phyloP scores from a whole-genome alignment of 2,888 invertebrate genomes.

The Eupithecia exiguata region DNA sequence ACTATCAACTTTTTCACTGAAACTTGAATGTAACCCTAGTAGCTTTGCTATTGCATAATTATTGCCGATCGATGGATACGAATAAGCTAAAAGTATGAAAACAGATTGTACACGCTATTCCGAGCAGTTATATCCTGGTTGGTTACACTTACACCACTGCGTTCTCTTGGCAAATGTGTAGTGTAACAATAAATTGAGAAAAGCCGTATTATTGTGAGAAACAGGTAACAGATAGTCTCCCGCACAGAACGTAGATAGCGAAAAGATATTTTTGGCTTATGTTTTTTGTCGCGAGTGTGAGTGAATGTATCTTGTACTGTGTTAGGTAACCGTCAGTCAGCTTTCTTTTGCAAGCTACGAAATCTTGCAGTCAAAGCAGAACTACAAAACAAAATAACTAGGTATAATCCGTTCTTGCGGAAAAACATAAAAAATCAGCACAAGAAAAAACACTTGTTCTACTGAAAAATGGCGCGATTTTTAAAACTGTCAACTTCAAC shows the following conservation, averaged over 20 bases:
- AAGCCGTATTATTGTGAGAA: neutral
- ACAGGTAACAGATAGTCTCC: neutral
- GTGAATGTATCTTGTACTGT: neutral
- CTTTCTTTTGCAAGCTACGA: neutral
- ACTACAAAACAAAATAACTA: neutral
- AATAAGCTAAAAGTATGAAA: neutral
- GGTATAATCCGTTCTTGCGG: neutral
- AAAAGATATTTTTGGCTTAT: neutral
- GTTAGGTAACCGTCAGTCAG: neutral
- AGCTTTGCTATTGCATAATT: constrained; percentile 43
- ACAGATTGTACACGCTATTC: neutral
- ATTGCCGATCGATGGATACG: neutral
- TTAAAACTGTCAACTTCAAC: neutral
- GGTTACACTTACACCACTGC: constrained; percentile 1
- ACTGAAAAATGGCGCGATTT: neutral
- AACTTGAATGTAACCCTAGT: constrained; percentile 10
- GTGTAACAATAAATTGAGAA: neutral
- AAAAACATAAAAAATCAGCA: neutral
- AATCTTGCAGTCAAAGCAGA: neutral
- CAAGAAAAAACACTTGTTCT: neutral
- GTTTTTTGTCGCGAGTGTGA: neutral
- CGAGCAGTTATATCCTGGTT: neutral
- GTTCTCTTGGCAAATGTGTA: neutral
- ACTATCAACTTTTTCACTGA: neutral
- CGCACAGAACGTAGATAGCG: neutral